Evolutionary conservation across 2,888 invertebrate genomes (phyloP), one percentile per base, ranked within the genome.

Genomic region (Minunthozetes semirufus): DNA sequence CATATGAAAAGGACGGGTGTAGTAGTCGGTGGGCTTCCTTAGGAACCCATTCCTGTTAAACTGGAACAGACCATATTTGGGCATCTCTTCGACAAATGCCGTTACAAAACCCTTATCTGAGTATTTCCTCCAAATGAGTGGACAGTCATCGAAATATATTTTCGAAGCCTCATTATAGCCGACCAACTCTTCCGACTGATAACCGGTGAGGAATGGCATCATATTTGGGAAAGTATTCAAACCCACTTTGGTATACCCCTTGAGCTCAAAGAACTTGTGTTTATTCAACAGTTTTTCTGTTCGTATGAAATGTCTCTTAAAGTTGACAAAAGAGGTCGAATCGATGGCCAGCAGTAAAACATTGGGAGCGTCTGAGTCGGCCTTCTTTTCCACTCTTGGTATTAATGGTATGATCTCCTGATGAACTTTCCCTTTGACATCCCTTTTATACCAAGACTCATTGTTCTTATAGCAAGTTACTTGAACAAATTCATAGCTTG

Each of bases 281-380:
- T 80, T 76, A 48, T 8, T 17, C 4, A 95, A 84, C 81, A 88
- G 89, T 19, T 86, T 83, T 0, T 87, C 85, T 0, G 92, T 92
- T 80, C 87, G 85, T 0, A 89, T 89, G 88, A 94, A 88, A 11
- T 90, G 88, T 72, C 91, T 86, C 22, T 88, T 86, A 75, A 92
- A 87, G 81, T 93, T 91, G 42, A 42, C 11, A 8, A 1, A 13
- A 13, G 42, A 42, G 59, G 90, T 84, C 66, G 92, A 91, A 81
- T 94, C 93, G 80, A 94, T 88, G 53, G 93, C 94, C 22, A 95
- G 82, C 81, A 93, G 85, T 38, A 94, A 82, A 0, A 94, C 88
- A 81, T 89, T 90, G 19, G 42, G 42, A 8, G 13, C 13, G 11
- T 42, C 11, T 13, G 42, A 13, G 11, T 13, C 11, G 13, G 42